Percentiles rank a stretch among this genome's conserved stretches.
Conservation (phyloP, 2,797 vertebrate genomes). For the Pygocentrus nattereri region DNA sequence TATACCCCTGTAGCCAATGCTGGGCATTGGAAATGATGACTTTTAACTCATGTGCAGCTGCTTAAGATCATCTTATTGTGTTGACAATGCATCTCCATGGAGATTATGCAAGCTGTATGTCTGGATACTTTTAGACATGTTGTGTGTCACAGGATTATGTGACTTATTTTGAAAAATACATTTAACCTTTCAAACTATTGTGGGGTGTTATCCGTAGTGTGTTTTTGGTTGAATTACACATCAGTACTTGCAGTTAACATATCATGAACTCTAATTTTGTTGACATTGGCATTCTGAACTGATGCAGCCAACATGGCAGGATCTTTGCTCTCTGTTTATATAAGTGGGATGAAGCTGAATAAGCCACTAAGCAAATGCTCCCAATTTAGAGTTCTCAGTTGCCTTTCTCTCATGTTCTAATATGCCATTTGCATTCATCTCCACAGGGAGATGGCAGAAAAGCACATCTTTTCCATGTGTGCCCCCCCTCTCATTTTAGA, state of each 20-base stretch:
- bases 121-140: background rate
- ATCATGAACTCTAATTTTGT: conserved; percentile 16
- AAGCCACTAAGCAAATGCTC: conserved; percentile 33
- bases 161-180: background rate
- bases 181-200: background rate
- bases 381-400: conserved; percentile 18
- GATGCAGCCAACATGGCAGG: conserved; percentile 14
- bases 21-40: background rate
- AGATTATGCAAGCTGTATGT: background rate
- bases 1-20: background rate
- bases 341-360: conserved; percentile 48
- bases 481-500: background rate
- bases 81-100: background rate
- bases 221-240: background rate
- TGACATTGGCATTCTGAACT: conserved; percentile 16
- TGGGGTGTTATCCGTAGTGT: background rate
- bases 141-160: background rate
- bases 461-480: conserved; percentile 22
- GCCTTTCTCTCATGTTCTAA: conserved; percentile 35
- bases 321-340: conserved; percentile 22
- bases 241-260: background rate
- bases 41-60: background rate
- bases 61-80: background rate
- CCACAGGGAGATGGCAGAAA: conserved; percentile 3
- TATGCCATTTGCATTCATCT: conserved; percentile 46